A percentile compares a stretch with the other conserved stretches of the same genome.
Evolutionary conservation across 1,140 invertebrate species (phyloP).

Genomic region (Penaeus vannamei): DNA sequence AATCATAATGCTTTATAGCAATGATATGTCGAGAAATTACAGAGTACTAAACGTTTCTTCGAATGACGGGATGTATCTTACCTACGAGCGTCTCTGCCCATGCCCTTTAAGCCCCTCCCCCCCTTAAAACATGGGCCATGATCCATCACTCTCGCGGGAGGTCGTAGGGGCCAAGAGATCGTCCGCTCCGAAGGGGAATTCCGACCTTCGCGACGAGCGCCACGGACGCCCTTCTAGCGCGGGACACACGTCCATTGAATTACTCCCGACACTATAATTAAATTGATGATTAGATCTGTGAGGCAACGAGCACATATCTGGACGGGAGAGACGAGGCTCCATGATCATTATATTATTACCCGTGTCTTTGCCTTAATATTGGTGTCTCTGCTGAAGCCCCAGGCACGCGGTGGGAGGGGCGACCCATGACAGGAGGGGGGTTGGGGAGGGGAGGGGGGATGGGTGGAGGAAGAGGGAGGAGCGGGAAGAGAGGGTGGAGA

Average conservation of each 20-base stretch:
- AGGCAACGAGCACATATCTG: conserved; percentile 41
- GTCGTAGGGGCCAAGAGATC: background rate
- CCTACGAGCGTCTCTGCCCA: background rate
- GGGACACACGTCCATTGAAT: conserved; percentile 46
- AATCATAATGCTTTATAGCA: conserved; percentile 60
- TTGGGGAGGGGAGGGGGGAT: no score
- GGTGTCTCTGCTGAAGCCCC: conserved; percentile 58
- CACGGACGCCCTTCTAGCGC: conserved; percentile 7
- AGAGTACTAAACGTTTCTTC: conserved; percentile 56
- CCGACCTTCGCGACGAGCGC: background rate
- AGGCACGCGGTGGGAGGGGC: no score
- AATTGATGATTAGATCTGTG: conserved; percentile 56
- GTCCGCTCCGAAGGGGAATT: background rate
- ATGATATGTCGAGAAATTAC: conserved; percentile 59
- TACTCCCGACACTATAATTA: conserved; percentile 59
- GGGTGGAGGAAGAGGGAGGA: no score
- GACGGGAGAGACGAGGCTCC: conserved; percentile 32
- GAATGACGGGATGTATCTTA: conserved; percentile 40
- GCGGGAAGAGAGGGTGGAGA: no score
- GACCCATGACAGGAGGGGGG: no score
- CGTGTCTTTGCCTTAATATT: conserved; percentile 63
- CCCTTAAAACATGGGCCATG: background rate
- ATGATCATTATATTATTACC: conserved; percentile 62
- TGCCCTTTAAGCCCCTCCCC: conserved; percentile 12
- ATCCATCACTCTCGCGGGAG: conserved; percentile 9